These are phyloP conservation scores for Sesia bembeciformis DNA, from an alignment of 2,888 invertebrate genomes.

Conservation along the genomic window DNA sequence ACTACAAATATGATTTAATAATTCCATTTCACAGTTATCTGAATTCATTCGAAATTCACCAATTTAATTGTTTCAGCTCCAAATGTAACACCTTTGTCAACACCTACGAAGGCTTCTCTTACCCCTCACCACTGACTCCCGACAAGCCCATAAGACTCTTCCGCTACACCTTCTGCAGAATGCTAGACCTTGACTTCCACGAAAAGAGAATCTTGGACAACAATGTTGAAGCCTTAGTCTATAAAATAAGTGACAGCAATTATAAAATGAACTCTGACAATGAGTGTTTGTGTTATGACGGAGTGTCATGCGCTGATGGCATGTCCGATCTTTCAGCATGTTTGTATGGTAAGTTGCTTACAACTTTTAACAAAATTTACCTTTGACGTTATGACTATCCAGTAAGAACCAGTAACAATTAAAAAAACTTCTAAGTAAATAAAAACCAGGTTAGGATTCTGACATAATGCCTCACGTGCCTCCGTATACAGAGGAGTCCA, in stretches of 20 bases:
- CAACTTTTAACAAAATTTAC: background rate
- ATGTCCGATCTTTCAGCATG: conserved; percentile 81
- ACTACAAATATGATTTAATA: no score
- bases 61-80: conserved; percentile 37
- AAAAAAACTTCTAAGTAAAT: no score
- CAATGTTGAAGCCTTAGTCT: conserved; percentile 76
- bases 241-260: conserved; percentile 74
- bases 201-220: conserved; percentile 21
- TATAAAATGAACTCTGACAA: conserved; percentile 77
- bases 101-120: conserved; percentile 81
- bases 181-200: conserved; percentile 61
- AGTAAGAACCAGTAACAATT: no score
- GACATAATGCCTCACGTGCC: no score
- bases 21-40: no score
- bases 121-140: conserved; percentile 75
- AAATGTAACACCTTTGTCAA: conserved; percentile 81
- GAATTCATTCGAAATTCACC: no score
- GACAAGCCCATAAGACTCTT: conserved; percentile 76
- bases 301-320: conserved; percentile 69
- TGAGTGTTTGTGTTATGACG: conserved; percentile 75
- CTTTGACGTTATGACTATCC: no score
- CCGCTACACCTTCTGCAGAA: conserved; percentile 84
- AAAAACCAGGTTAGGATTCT: no score
- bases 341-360: conserved; percentile 76
- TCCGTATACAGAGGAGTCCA: no score